These are phyloP conservation scores for Calliopsis andreniformis DNA, from an alignment of 1,140 invertebrate genomes.

Conservation along the genomic window DNA sequence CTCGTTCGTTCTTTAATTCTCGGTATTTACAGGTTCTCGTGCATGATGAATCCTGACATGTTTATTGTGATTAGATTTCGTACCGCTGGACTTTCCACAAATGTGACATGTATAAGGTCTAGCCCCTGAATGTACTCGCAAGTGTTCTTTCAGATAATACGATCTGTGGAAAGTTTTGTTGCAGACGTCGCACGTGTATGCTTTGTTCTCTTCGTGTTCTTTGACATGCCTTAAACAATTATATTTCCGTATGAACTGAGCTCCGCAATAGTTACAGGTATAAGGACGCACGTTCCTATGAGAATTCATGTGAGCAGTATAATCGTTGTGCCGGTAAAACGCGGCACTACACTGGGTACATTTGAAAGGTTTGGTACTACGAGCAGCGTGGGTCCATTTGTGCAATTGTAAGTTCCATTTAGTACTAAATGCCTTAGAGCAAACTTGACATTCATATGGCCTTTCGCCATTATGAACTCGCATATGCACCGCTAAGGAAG, in stretches of 20 bases:
- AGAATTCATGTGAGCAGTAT: conserved; percentile 91
- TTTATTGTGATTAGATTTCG: conserved; percentile 94
- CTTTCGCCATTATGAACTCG: conserved; percentile 88
- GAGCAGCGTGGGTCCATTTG: conserved; percentile 93
- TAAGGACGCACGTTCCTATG: conserved; percentile 91
- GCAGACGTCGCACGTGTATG: conserved; percentile 93
- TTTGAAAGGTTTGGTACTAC: conserved; percentile 92
- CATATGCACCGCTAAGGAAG: conserved; percentile 91
- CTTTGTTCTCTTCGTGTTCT: conserved; percentile 94
- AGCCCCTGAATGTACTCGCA: conserved; percentile 91
- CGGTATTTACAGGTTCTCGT: conserved; percentile 90
- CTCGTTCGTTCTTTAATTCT: conserved; percentile 83
- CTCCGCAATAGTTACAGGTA: conserved; percentile 96
- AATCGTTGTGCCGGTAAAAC: conserved; percentile 90
- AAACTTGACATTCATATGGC: conserved; percentile 90
- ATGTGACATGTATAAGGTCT: conserved; percentile 92
- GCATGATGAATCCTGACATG: conserved; percentile 94
- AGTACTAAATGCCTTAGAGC: conserved; percentile 92
- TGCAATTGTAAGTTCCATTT: conserved; percentile 95
- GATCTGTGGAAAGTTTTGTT: conserved; percentile 92
- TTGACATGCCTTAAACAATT: conserved; percentile 95
- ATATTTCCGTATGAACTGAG: conserved; percentile 95
- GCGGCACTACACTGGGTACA: conserved; percentile 91
- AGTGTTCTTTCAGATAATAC: conserved; percentile 93
- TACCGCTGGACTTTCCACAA: conserved; percentile 92